These are phyloP conservation scores for Gracilinanus agilis DNA, from an alignment of 2,113 vertebrate species.

Conservation along the genomic window DNA sequence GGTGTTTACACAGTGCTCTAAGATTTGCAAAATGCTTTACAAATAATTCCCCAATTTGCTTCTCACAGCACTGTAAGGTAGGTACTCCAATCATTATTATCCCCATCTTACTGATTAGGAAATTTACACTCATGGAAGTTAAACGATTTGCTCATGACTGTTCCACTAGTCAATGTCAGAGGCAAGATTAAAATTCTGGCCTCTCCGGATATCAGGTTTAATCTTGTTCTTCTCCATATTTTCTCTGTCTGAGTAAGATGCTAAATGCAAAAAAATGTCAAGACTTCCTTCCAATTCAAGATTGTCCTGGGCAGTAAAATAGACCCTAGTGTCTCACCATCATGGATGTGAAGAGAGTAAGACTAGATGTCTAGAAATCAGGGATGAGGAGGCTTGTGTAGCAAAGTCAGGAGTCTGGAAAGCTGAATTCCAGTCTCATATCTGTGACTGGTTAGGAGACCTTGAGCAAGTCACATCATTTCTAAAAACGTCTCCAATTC, in stretches of 20 bases:
- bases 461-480: neutral
- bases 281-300: neutral
- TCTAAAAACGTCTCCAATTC: neutral
- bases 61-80: neutral
- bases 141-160: neutral
- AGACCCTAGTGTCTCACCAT: neutral
- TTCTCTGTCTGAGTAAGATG: neutral
- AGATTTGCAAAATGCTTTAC: neutral
- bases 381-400: neutral
- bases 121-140: neutral
- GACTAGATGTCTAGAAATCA: conserved; percentile 1
- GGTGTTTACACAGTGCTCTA: neutral
- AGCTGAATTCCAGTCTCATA: conserved; percentile 2
- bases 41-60: neutral
- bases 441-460: neutral
- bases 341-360: conserved; percentile 21
- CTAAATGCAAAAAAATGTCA: neutral
- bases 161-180: neutral
- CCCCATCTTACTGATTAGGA: neutral
- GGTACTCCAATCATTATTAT: neutral
- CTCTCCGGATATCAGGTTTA: neutral
- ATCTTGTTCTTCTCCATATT: neutral
- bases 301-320: neutral
- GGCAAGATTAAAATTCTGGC: neutral
- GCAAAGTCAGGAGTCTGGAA: conserved; percentile 22